Conservation (phyloP, 2,797 vertebrate species). For the Podarcis lilfordi region DNA sequence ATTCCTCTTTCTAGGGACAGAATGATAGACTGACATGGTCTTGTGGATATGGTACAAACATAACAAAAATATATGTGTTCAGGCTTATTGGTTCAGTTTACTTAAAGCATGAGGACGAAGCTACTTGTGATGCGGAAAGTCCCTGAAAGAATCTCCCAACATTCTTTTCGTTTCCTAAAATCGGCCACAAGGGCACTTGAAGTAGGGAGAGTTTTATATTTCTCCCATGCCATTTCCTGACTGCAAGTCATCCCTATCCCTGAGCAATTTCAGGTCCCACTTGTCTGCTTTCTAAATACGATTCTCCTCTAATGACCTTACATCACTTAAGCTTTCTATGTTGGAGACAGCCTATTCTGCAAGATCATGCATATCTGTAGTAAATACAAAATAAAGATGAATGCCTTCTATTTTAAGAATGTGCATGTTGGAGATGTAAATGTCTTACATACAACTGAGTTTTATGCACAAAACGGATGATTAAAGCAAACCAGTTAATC, state of each 20-base stretch:
- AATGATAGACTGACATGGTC: neutral
- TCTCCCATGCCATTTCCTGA: neutral
- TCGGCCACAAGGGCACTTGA: neutral
- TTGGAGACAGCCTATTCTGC: too few species aligned
- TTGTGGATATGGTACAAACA: neutral
- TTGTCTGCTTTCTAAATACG: neutral
- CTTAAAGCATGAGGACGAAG: neutral
- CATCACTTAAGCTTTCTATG: too few species aligned
- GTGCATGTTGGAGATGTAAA: neutral
- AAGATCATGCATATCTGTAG: too few species aligned
- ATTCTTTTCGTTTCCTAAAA: neutral
- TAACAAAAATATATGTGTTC: neutral
- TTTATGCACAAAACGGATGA: neutral
- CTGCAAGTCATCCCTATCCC: neutral
- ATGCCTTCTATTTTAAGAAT: neutral
- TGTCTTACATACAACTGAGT: neutral
- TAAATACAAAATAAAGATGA: neutral
- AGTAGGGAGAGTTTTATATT: neutral
- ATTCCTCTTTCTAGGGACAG: neutral
- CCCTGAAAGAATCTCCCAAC: neutral
- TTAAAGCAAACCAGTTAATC: slow-evolving; percentile 5
- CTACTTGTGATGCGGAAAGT: neutral
- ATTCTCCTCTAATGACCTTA: neutral
- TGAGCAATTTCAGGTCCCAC: neutral
- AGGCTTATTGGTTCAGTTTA: neutral